A percentile compares a stretch with the other conserved stretches of the same genome.
Conservation (phyloP, 2,888 invertebrate genomes). For the Sesia bembeciformis region DNA sequence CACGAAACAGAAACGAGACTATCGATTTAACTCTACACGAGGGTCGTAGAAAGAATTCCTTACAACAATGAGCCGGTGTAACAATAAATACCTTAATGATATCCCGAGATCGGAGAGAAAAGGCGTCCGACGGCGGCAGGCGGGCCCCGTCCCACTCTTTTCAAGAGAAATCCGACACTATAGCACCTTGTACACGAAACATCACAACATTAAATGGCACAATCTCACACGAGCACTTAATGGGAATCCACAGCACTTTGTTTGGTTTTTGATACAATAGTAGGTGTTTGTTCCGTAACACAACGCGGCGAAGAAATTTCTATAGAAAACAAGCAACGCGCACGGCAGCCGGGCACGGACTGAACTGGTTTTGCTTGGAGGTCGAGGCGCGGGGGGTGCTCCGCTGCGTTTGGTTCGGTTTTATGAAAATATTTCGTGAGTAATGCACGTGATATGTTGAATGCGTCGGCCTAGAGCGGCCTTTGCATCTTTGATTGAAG, state of each 20-base stretch:
- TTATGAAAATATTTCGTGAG: slow-evolving; percentile 75
- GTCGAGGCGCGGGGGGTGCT: slow-evolving; percentile 36
- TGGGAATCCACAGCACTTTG: slow-evolving; percentile 63
- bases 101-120: slow-evolving; percentile 69
- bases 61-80: slow-evolving; percentile 72
- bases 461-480: slow-evolving; percentile 70
- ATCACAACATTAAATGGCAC: slow-evolving; percentile 60
- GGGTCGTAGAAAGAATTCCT: slow-evolving; percentile 65
- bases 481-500: slow-evolving; percentile 61
- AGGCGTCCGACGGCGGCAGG: slow-evolving; percentile 62
- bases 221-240: slow-evolving; percentile 63
- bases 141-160: slow-evolving; percentile 59
- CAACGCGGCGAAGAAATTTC: slow-evolving; percentile 41
- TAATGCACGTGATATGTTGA: slow-evolving; percentile 73
- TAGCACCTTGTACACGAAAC: slow-evolving; percentile 52
- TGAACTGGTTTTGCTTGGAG: slow-evolving; percentile 63
- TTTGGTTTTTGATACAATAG: slow-evolving; percentile 56
- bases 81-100: slow-evolving; percentile 76
- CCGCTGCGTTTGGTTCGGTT: slow-evolving; percentile 60
- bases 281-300: slow-evolving; percentile 63
- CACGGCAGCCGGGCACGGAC: slow-evolving; percentile 68
- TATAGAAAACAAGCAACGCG: slow-evolving; percentile 43
- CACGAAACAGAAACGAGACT: slow-evolving; percentile 43
- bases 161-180: slow-evolving; percentile 64
- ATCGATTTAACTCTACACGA: slow-evolving; percentile 65